Base-by-base conservation (phyloP, 2,888 invertebrate species). In the Boloria euphrosyne region DNA sequence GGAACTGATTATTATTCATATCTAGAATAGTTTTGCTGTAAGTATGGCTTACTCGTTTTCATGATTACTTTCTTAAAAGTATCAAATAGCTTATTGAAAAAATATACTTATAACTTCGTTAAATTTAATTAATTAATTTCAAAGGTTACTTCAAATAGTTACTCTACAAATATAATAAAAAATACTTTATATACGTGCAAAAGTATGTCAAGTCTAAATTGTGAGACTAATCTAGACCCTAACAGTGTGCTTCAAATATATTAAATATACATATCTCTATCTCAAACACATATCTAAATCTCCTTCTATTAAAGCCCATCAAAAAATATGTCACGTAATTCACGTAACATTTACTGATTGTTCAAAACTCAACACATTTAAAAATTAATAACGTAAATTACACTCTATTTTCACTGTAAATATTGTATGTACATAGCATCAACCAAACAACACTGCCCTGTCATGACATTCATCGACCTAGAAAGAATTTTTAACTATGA, bases 1-100 rank as follows among this genome's bases (percentile, higher is more conserved):
- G 46, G 50, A 64, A 38, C 31, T 65, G 60, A 71, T 71, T 65
- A 68, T 71, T 74, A 73, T 74, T 73, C 68, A 71, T 67, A 62
- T 18, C 50, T 55, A 54, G 57, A 55, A 49, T 14, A 18, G 58
- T 31, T 61, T 67, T 46, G 47, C 38, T 22, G 49, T 38, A 38
- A 10, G 22, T 22, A 22, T 22, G 22, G 31, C 31, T 38, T 10
- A 38, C 7, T 2, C 2, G 10, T 38, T 7, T 38, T 0, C 31
- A 38, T 38, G 31, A 38, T 38, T 38, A 3, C 10, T 10, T 10
- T 38, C 1, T n/a, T 6, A 7, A 6, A 47, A 1, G 47, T 3
- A 47, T 13, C n/a, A 47, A 47, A 16, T 47, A 47, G n/a, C 4
- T 14, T 13, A 47, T 1, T 47, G 14, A 47, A n/a, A 3, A n/a